Evolutionary conservation across 2,797 vertebrate genomes (phyloP).

Genomic region (Sebastes matsubarae): DNA sequence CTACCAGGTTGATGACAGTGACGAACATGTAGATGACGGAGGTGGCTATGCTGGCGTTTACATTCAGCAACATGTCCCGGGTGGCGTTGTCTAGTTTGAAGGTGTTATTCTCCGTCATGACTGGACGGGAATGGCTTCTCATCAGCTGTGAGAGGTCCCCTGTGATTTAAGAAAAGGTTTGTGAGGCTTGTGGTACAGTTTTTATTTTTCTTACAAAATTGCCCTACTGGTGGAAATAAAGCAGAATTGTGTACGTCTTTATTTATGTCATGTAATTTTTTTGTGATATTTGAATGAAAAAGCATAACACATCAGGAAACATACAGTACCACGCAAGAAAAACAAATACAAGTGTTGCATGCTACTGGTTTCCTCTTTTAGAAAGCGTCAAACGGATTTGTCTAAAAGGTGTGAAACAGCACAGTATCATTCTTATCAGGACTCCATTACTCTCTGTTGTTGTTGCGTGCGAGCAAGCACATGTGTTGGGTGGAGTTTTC

Average conservation of each 20-base stretch:
- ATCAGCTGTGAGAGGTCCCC: constrained; percentile 25
- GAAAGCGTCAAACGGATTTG: background rate
- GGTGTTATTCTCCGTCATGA: constrained; percentile 72
- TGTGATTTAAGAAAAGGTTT: background rate
- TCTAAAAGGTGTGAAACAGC: constrained; percentile 31
- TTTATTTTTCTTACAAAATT: background rate
- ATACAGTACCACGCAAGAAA: background rate
- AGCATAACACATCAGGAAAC: background rate
- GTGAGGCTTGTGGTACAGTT: background rate
- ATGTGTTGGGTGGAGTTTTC: constrained; percentile 36
- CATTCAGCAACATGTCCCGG: constrained; percentile 79
- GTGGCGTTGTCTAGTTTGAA: constrained; percentile 84
- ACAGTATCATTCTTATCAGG: rapidly evolving
- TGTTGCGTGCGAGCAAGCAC: background rate
- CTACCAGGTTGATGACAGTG: constrained; percentile 84
- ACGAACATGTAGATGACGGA: constrained; percentile 86
- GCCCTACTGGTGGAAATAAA: background rate
- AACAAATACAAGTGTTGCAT: background rate
- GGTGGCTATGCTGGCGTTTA: constrained; percentile 66
- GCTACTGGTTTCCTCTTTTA: background rate
- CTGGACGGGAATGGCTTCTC: constrained; percentile 14
- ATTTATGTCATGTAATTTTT: background rate
- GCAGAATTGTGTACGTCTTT: background rate
- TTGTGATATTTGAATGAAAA: background rate
- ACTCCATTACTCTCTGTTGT: background rate